Evolutionary conservation across 2,888 invertebrate genomes (phyloP).

Genomic region (Pollenia angustigena): DNA sequence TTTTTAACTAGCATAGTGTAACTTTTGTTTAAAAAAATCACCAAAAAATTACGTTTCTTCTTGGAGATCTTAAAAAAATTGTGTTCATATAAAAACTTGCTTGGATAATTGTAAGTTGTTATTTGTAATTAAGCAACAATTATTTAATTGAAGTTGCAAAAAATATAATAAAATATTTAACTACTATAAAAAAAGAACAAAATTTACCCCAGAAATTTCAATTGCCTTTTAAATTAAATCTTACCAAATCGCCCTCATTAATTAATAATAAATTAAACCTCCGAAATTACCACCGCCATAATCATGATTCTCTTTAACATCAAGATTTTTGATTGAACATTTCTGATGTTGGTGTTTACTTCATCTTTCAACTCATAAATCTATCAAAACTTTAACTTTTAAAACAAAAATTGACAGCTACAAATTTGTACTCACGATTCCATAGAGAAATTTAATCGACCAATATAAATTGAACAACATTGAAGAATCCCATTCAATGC

Average conservation of each 20-base stretch:
- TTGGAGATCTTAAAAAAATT: no score
- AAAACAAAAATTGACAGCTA: conserved; percentile 63
- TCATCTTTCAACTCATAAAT: conserved; percentile 63
- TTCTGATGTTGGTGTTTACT: conserved; percentile 15
- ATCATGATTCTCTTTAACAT: not conserved
- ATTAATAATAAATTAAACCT: conserved; percentile 45
- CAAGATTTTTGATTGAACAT: conserved; percentile 5
- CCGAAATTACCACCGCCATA: not conserved
- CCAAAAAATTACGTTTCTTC: no score
- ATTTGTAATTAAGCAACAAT: no score
- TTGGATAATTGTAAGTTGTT: no score
- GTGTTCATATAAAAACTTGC: no score
- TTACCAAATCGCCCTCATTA: not conserved
- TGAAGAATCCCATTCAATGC: not conserved
- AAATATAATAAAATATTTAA: no score
- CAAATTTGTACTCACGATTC: conserved; percentile 22
- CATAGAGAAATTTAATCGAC: conserved; percentile 21
- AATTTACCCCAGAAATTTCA: not conserved
- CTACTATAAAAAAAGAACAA: no score
- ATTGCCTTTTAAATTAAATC: not conserved
- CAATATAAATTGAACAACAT: conserved; percentile 34
- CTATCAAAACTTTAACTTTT: conserved; percentile 58
- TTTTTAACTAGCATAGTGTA: no score
- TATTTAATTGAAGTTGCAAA: no score
- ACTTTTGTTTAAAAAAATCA: no score